Evolutionary conservation across 2,888 invertebrate genomes (phyloP), one percentile per base, ranked within the genome.

Genomic region (Melanostoma mellinum): DNA sequence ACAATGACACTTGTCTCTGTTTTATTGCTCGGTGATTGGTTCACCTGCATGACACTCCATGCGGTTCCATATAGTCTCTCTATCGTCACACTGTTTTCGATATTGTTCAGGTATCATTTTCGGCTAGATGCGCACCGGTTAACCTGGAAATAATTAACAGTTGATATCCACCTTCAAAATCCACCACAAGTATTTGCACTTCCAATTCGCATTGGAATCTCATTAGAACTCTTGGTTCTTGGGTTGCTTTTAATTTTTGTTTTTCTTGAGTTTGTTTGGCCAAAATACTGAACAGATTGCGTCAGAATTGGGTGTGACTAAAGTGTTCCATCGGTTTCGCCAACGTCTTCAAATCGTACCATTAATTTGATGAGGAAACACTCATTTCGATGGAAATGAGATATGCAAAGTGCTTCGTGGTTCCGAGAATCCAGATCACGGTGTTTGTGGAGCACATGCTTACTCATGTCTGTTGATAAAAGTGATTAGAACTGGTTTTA

Each of bases 261-360:
- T 20, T 20, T 20, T 20, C 20, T 20, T 20, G 50, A 9, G 6
- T 30, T 46, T 67, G 42, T 58, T 74, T 74, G 42, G 67, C 46
- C 44, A 72, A 58, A 68, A 72, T 67, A 38, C 53, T 46, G 48
- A 36, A 33, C 36, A 33, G 6, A 30, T 84, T 84, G 74, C 82
- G 82, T 78, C 82, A 84, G 78, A 84, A 44, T 53, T 65, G 78
- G 84, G 84, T 84, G 84, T 78, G 84, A 78, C 84, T 68, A 63
- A 82, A 73, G 50, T 63, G 71, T 53, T 61, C n/a, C 35, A 55
- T 67, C 30, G 75, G 50, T 50, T 65, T 60, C 35, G 76, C 50
- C 50, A 61, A 68, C 53, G 32, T 60, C 65, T 74, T 61, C 33
- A 69, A 71, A 65, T 58, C 42, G 61, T 44, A 55, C 30, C 77